Conservation (phyloP, 2,888 invertebrate species). For the Prenolepis imparis region DNA sequence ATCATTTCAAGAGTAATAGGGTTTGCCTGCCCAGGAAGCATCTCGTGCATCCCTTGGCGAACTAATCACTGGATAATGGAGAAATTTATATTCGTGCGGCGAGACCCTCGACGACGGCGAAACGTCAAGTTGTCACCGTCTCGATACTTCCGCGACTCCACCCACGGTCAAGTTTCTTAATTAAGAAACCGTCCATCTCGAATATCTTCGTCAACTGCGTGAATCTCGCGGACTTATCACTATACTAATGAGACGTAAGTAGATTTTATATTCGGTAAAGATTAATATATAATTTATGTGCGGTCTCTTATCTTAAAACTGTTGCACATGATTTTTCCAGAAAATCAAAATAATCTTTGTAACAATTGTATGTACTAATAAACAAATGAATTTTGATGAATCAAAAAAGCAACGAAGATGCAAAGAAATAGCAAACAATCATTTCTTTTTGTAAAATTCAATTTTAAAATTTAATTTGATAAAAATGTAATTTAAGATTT, state of each 20-base stretch:
- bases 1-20: conserved; percentile 55
- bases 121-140: conserved; percentile 70
- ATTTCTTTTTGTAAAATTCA: background rate
- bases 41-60: conserved; percentile 54
- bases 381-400: background rate
- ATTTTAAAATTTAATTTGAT: background rate
- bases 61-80: conserved; percentile 80
- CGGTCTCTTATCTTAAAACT: background rate
- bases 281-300: background rate
- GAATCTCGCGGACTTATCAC: conserved; percentile 20
- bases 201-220: conserved; percentile 36
- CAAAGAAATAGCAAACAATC: background rate
- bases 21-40: conserved; percentile 41
- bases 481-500: background rate
- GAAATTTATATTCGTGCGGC: conserved; percentile 80
- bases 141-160: conserved; percentile 61
- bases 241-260: background rate
- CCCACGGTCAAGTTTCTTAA: conserved; percentile 77
- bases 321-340: background rate
- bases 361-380: background rate
- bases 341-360: background rate
- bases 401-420: background rate
- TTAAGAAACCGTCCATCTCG: conserved; percentile 71
- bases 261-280: background rate
- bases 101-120: conserved; percentile 59